A percentile compares a stretch with the other conserved stretches of the same genome.
These are phyloP conservation scores for Yasuhikotakia modesta DNA, from an alignment of 2,797 vertebrate species.

Conservation along the genomic window DNA sequence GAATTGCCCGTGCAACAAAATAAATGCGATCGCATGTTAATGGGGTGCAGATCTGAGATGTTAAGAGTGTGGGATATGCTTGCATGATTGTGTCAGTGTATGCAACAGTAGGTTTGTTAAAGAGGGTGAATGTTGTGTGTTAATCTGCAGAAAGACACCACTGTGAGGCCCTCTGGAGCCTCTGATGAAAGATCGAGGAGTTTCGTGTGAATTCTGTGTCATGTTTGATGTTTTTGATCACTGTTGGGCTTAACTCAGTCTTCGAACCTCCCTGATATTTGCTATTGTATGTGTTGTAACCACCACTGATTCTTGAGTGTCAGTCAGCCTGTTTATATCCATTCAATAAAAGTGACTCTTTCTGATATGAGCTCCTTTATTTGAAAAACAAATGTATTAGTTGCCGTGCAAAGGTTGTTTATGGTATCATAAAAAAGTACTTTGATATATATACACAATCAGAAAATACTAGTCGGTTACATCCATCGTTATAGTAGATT, in stretches of 20 bases:
- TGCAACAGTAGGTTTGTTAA: conserved; percentile 20
- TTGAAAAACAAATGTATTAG: conserved; percentile 26
- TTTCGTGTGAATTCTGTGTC: conserved; percentile 78
- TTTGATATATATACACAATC: not conserved
- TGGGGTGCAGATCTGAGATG: conserved; percentile 61
- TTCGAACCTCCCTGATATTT: conserved; percentile 68
- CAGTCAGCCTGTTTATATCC: conserved; percentile 97
- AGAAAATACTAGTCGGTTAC: not conserved
- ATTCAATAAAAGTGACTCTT: conserved; percentile 99
- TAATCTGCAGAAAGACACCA: conserved; percentile 14
- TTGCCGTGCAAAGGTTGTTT: not conserved
- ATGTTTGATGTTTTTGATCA: conserved; percentile 73
- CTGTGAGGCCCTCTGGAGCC: conserved; percentile 55
- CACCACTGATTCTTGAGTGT: conserved; percentile 92
- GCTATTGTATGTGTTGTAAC: conserved; percentile 85
- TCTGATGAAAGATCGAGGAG: conserved; percentile 60
- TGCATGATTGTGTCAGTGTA: conserved; percentile 57
- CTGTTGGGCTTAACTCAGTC: conserved; percentile 72
- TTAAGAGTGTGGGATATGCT: conserved; percentile 61
- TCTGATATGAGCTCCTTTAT: conserved; percentile 69
- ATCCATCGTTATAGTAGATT: not conserved
- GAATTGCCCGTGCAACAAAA: conserved; percentile 90
- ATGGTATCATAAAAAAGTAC: not conserved
- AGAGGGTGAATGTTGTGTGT: conserved; percentile 29
- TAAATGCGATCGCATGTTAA: conserved; percentile 80